phyloP scores from a whole-genome alignment of 2,797 vertebrate genomes.

The Phylloscopus collybita region DNA sequence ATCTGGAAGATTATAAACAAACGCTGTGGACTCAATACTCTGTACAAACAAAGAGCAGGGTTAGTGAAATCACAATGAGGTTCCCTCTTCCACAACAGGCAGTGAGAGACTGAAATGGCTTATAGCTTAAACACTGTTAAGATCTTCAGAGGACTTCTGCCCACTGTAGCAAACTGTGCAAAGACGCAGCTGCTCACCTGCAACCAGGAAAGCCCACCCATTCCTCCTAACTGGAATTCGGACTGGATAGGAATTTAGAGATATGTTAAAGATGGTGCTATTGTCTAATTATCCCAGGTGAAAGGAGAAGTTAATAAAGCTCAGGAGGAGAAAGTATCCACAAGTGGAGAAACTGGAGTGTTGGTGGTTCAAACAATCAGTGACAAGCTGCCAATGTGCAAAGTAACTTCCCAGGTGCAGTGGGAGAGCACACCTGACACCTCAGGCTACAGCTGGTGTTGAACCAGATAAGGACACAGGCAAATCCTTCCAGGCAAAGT shows the following conservation, averaged over 20 bases:
- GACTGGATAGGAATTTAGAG: background rate
- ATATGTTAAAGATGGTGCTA: background rate
- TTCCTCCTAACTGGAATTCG: background rate
- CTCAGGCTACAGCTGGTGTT: background rate
- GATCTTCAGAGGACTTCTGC: fast-evolving
- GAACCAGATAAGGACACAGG: background rate
- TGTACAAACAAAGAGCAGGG: background rate
- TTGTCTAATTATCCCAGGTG: background rate
- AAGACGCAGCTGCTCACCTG: background rate
- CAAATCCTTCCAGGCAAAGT: fast-evolving
- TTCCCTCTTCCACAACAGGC: background rate
- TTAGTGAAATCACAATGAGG: background rate
- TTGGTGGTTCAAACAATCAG: background rate
- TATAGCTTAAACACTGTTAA: background rate
- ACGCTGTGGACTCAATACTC: background rate
- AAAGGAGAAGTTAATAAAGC: background rate
- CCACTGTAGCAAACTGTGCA: too few relatives aligned
- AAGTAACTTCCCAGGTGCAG: background rate
- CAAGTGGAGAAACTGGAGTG: background rate
- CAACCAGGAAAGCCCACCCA: fast-evolving
- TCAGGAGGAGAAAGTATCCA: fast-evolving
- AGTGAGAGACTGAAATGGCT: background rate
- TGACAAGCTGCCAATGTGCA: background rate
- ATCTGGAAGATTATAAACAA: background rate
- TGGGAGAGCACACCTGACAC: fast-evolving